phyloP scores from a whole-genome alignment of 2,797 vertebrate species.

The Argentina silus region DNA sequence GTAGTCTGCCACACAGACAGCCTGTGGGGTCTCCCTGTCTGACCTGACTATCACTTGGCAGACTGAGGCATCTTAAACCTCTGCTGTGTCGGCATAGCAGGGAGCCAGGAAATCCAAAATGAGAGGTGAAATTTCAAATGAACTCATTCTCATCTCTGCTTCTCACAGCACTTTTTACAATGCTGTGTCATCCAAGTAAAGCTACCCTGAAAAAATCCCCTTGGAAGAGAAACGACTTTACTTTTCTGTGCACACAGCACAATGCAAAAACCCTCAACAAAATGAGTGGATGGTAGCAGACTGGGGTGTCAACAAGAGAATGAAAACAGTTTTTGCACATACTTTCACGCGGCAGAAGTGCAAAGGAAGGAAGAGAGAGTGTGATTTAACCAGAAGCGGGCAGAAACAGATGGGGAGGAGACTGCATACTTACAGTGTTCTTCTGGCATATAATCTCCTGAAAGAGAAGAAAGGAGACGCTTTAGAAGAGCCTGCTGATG shows the following conservation, averaged over 20 bases:
- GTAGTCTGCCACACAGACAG: background rate
- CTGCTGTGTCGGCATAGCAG: background rate
- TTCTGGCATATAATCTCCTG: constrained; percentile 99
- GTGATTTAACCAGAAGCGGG: constrained; percentile 54
- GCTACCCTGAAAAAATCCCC: constrained; percentile 13
- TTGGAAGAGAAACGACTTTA: constrained; percentile 43
- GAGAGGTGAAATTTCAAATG: background rate
- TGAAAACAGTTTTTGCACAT: constrained; percentile 35
- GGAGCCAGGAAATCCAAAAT: constrained; percentile 2
- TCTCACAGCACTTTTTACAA: constrained; percentile 11
- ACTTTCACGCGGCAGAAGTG: constrained; percentile 32
- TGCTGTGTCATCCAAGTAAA: background rate
- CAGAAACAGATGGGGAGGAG: constrained; percentile 8
- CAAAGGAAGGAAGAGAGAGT: constrained; percentile 43
- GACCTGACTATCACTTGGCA: constrained; percentile 5
- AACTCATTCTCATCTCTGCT: background rate
- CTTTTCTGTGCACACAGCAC: constrained; percentile 24
- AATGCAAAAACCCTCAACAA: constrained; percentile 38
- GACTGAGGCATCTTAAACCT: background rate
- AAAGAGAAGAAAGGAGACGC: constrained; percentile 53
- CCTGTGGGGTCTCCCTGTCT: background rate
- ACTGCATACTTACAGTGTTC: constrained; percentile 93
- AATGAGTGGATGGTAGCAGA: background rate
- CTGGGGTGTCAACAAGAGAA: background rate
- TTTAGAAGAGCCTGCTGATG: background rate